Percentiles rank a stretch among this genome's conserved stretches.
Conservation (phyloP, 2,797 vertebrate species). For the Discoglossus pictus region DNA sequence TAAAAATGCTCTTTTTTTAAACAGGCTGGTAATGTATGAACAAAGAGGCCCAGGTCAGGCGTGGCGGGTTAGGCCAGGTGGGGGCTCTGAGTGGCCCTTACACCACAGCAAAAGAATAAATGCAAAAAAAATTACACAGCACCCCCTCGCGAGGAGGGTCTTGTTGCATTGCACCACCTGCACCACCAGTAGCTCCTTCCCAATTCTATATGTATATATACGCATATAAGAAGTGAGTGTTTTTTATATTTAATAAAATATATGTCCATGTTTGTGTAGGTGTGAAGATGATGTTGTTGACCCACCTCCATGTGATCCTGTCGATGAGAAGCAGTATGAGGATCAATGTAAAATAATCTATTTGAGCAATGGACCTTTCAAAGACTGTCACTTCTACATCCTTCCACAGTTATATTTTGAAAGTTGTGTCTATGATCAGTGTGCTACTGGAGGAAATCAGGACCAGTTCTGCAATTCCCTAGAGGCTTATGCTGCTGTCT, state of each 20-base stretch:
- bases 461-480: conserved; percentile 71
- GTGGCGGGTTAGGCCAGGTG: too few species aligned
- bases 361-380: conserved; percentile 62
- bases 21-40: too few species aligned
- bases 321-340: conserved; percentile 59
- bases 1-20: too few species aligned
- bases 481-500: conserved; percentile 74
- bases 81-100: too few species aligned
- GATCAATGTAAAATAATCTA: conserved; percentile 45
- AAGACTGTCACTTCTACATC: conserved; percentile 70
- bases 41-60: too few species aligned
- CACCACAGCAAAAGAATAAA: too few species aligned
- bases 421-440: conserved; percentile 78
- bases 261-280: conserved; percentile 27
- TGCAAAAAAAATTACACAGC: too few species aligned
- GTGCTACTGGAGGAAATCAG: conserved; percentile 68
- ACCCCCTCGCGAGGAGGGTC: too few species aligned
- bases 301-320: conserved; percentile 60
- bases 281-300: conserved; percentile 63
- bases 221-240: not conserved
- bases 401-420: conserved; percentile 71
- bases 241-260: not conserved
- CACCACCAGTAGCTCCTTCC: too few species aligned
- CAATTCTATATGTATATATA: too few species aligned
- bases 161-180: too few species aligned